phyloP scores from a whole-genome alignment of 2,113 vertebrate genomes.

The Cynocephalus volans region DNA sequence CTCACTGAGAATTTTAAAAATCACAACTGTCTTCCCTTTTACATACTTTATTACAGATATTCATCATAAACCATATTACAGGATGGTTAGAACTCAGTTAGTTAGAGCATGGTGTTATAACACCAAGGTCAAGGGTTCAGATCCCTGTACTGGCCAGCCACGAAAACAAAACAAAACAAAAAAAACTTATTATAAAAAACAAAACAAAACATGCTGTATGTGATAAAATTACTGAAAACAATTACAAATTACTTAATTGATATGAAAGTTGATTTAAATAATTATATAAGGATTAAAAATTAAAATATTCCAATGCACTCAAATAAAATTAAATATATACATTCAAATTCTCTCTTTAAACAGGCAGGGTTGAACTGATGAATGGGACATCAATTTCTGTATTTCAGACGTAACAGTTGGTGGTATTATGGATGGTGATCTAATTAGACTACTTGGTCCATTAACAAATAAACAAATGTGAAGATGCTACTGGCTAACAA shows the following conservation, averaged over 20 bases:
- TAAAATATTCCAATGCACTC: neutral
- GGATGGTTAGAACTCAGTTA: no score
- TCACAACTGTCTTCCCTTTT: neutral
- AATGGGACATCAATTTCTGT: constrained; percentile 21
- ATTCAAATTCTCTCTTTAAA: constrained; percentile 47
- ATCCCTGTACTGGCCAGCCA: no score
- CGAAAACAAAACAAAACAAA: no score
- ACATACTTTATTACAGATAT: neutral
- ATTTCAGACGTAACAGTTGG: neutral
- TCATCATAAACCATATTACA: constrained; percentile 28
- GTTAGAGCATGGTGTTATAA: no score
- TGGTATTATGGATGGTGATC: neutral
- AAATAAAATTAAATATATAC: neutral
- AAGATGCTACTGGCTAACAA: constrained; percentile 29
- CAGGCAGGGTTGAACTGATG: neutral
- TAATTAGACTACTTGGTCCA: constrained; percentile 53
- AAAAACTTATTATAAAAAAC: no score
- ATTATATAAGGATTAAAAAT: constrained; percentile 7
- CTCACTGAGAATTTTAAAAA: constrained; percentile 50
- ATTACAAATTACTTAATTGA: neutral
- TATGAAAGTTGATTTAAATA: constrained; percentile 19
- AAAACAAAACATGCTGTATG: neutral
- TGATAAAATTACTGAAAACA: constrained; percentile 31
- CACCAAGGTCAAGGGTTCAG: no score
- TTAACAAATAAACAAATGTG: constrained; percentile 35